Evolutionary conservation across 2,888 invertebrate species (phyloP).

Genomic region (Itoplectis maculator): DNA sequence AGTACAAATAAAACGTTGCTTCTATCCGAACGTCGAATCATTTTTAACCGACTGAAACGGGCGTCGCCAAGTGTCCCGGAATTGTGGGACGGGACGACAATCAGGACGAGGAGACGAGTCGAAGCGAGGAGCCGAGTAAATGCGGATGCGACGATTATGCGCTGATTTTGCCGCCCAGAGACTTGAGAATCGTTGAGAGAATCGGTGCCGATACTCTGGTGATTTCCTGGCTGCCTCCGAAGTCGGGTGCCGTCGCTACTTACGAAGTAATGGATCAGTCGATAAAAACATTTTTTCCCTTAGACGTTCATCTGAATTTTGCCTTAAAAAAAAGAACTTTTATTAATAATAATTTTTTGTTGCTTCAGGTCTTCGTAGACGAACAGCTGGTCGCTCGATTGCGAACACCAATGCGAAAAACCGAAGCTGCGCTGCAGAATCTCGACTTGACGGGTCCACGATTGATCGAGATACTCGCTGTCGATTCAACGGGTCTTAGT

Average conservation of each 20-base stretch:
- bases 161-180: not conserved
- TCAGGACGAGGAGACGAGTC: not conserved
- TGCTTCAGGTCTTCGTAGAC: conserved; percentile 14
- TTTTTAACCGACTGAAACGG: not conserved
- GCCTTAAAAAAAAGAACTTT: not conserved
- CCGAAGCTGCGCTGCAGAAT: not conserved
- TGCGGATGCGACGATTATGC: conserved; percentile 3
- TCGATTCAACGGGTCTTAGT: conserved; percentile 2
- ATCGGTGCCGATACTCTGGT: conserved; percentile 2
- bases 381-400: conserved; percentile 1
- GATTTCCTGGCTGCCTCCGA: conserved; percentile 8
- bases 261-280: conserved; percentile 15
- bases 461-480: conserved; percentile 19
- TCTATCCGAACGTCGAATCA: not conserved
- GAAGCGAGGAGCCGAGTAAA: conserved; percentile 5
- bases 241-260: not conserved
- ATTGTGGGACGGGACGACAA: not conserved
- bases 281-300: no score
- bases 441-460: conserved; percentile 7
- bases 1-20: not conserved
- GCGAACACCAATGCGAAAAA: conserved; percentile 1
- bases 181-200: conserved; percentile 15
- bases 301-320: no score
- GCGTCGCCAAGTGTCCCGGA: not conserved
- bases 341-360: no score